Evolutionary conservation across 2,888 invertebrate genomes (phyloP).

Genomic region (Lycia hirtaria): DNA sequence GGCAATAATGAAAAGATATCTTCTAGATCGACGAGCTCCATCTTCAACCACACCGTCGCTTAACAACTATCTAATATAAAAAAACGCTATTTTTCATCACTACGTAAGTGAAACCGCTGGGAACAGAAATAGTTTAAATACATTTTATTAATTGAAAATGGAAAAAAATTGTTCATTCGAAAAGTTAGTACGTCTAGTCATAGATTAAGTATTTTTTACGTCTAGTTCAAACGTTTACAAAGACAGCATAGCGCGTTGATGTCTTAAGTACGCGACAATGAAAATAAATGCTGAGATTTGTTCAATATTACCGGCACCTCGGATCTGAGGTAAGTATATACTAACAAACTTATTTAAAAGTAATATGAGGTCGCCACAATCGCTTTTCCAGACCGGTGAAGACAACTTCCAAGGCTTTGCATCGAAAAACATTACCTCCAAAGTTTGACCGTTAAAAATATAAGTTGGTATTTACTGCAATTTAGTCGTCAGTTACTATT

Average conservation of each 20-base stretch:
- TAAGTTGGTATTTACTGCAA: slow-evolving; percentile 11
- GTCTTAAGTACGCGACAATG: slow-evolving; percentile 27
- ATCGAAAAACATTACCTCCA: neutral
- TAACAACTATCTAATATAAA: too few relatives aligned
- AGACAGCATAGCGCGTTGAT: slow-evolving; percentile 22
- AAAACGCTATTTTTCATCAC: too few relatives aligned
- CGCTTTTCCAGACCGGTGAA: too few relatives aligned
- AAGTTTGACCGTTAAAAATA: neutral
- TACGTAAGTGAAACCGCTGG: too few relatives aligned
- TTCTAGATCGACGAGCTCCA: too few relatives aligned
- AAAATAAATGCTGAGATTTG: slow-evolving; percentile 24
- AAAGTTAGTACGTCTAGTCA: too few relatives aligned
- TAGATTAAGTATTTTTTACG: too few relatives aligned
- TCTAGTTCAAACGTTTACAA: neutral
- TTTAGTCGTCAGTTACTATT: slow-evolving; percentile 39
- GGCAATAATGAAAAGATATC: too few relatives aligned
- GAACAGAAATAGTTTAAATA: too few relatives aligned
- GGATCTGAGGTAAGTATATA: neutral
- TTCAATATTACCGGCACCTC: slow-evolving; percentile 34
- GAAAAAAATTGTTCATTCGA: too few relatives aligned
- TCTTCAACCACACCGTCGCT: too few relatives aligned
- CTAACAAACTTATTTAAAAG: neutral
- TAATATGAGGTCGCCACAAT: neutral
- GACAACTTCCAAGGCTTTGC: neutral
- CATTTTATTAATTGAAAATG: too few relatives aligned